A percentile compares a stretch with the other conserved stretches of the same genome.
phyloP scores from a whole-genome alignment of 2,888 invertebrate genomes.

The Dasypogon diadema region DNA sequence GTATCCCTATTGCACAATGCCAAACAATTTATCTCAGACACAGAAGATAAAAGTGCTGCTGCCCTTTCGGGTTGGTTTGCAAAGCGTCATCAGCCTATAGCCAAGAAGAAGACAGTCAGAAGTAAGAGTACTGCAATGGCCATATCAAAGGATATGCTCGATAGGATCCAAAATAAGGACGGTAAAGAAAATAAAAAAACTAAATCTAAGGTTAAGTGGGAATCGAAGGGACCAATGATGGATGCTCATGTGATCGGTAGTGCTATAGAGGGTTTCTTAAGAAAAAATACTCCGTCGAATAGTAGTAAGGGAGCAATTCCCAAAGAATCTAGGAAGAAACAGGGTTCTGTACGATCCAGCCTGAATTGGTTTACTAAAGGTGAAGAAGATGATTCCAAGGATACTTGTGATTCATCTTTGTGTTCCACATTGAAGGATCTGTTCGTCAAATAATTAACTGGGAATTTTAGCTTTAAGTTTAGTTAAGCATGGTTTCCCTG shows the following conservation, averaged over 20 bases:
- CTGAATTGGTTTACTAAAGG: slow-evolving; percentile 74
- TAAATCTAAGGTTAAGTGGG: slow-evolving; percentile 65
- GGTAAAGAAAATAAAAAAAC: slow-evolving; percentile 65
- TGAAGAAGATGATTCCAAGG: slow-evolving; percentile 77
- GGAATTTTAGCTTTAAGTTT: slow-evolving; percentile 61
- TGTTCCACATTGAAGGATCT: slow-evolving; percentile 88
- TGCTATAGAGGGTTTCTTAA: slow-evolving; percentile 86
- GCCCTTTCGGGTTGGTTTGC: slow-evolving; percentile 81
- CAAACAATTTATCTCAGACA: slow-evolving; percentile 67
- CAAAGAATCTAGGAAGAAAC: slow-evolving; percentile 64
- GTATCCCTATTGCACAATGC: slow-evolving; percentile 77
- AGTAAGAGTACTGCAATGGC: slow-evolving; percentile 70
- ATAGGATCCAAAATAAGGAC: slow-evolving; percentile 69
- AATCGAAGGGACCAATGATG: slow-evolving; percentile 75
- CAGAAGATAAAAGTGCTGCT: slow-evolving; percentile 70
- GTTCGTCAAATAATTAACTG: slow-evolving; percentile 79
- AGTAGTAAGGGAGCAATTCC: slow-evolving; percentile 69
- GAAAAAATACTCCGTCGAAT: slow-evolving; percentile 69
- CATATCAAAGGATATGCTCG: slow-evolving; percentile 73
- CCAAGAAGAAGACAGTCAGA: slow-evolving; percentile 72
- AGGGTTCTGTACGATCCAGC: slow-evolving; percentile 63
- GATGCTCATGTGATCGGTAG: slow-evolving; percentile 85
- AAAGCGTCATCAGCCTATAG: slow-evolving; percentile 82
- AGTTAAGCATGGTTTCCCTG: slow-evolving; percentile 57
- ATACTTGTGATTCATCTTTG: slow-evolving; percentile 83